A percentile compares a stretch with the other conserved stretches of the same genome.
These are phyloP conservation scores for Saccostrea glomerata DNA, from an alignment of 1,140 invertebrate genomes.

Conservation along the genomic window DNA sequence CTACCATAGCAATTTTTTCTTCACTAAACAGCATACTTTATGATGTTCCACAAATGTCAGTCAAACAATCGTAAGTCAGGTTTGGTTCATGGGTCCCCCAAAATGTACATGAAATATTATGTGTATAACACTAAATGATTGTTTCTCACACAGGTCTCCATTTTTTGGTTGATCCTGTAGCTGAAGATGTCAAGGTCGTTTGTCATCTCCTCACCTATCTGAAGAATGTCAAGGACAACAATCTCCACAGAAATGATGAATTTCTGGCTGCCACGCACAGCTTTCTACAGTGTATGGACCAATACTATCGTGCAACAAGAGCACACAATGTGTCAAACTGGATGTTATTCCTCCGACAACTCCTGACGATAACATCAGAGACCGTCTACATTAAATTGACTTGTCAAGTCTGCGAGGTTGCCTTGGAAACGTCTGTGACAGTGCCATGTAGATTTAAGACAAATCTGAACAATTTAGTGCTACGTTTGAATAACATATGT, in stretches of 20 bases:
- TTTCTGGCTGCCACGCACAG: conserved; percentile 46
- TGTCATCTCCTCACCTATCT: conserved; percentile 38
- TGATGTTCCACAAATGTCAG: too few species aligned
- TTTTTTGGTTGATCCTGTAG: conserved; percentile 46
- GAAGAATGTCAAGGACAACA: conserved; percentile 26
- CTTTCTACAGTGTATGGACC: conserved; percentile 46
- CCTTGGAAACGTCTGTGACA: conserved; percentile 39
- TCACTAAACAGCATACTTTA: too few species aligned
- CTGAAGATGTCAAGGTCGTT: conserved; percentile 51
- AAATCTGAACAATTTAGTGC: conserved; percentile 26
- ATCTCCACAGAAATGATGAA: conserved; percentile 44
- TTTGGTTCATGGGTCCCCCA: too few species aligned
- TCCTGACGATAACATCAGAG: conserved; percentile 47
- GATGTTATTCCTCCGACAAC: conserved; percentile 46
- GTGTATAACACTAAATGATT: too few species aligned
- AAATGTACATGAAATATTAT: too few species aligned
- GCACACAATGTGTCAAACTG: conserved; percentile 40
- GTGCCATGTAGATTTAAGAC: conserved; percentile 39
- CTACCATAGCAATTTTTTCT: too few species aligned
- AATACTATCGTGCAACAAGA: conserved; percentile 41
- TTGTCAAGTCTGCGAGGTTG: conserved; percentile 45
- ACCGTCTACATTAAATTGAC: conserved; percentile 44
- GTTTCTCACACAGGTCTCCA: conserved; percentile 39
- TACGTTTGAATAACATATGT: conserved; percentile 17
- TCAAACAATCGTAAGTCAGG: too few species aligned